Base-by-base conservation (phyloP, 2,888 invertebrate genomes). In the Tachina grossa region DNA sequence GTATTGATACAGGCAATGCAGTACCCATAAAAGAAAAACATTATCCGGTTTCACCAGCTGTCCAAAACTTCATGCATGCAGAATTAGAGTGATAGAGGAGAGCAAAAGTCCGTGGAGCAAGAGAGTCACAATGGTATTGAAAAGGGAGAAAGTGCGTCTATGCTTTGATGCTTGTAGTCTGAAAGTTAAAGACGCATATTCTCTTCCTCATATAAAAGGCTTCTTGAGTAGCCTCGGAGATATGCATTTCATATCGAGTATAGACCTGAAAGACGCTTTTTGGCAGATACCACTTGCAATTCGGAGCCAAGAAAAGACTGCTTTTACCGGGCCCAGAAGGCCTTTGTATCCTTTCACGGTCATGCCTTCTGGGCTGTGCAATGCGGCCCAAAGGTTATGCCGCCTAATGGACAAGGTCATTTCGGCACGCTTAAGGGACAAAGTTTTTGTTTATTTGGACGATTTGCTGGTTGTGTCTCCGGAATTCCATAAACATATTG, bases 351-450 rank as follows among this genome's bases (percentile, higher is more conserved):
- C 39, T 41, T 59, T 59, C 4, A 59, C 41, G 14, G 31, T 57
- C 9, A 57, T 59, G 59, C 39, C 59, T 39, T 59, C 39, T 59
- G 59, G 39, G 13, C 6, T 61, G 16, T 61, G 41, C 5, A 61
- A 41, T 16, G 41, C 61, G 2, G 61, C 16, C 11, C 43, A 61
- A n/a, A 10, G 61, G 43, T 3, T 61, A 2, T 43, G 61, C 43
- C 79, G 88, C 1, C 63, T 89, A 39, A 83, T 89, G 75, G 77
- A 77, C 41, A 81, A 69, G 59, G 47, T 59, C 16, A 72, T 72
- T 45, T 22, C 45, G 10, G 43, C 45, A 10, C 8, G 14, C 43
- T 19, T 69, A 13, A 47, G 47, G 14, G 13, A 39, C 47, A 19
- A n/a, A n/a, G n/a, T n/a, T n/a, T n/a, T n/a, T n/a, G n/a, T n/a